These are phyloP conservation scores for Chamaea fasciata DNA, from an alignment of 2,113 vertebrate species.

Conservation along the genomic window DNA sequence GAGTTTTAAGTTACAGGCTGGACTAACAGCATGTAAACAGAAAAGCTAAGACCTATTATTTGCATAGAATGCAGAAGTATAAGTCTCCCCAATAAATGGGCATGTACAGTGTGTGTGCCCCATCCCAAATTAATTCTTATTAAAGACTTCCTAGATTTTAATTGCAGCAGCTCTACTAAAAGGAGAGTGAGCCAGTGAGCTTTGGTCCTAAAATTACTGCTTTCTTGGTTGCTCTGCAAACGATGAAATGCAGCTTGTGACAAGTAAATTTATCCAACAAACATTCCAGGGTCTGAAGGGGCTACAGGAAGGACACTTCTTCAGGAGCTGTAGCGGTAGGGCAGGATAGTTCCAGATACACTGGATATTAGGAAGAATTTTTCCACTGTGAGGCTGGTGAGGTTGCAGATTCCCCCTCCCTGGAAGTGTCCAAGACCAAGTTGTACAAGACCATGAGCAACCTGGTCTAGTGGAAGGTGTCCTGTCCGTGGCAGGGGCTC, in stretches of 20 bases:
- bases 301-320: rapidly evolving
- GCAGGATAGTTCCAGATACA: not conserved
- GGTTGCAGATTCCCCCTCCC: not conserved
- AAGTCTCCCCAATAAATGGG: not conserved
- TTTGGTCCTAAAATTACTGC: not conserved
- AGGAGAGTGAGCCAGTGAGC: not conserved
- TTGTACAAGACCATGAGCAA: not conserved
- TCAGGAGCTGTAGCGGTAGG: not conserved
- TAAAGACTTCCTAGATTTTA: not conserved
- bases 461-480: not conserved
- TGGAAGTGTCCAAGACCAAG: not conserved
- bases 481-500: too few relatives aligned
- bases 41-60: not conserved
- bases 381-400: not conserved
- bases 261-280: not conserved
- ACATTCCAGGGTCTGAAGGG: not conserved
- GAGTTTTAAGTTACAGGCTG: not conserved
- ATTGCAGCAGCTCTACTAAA: not conserved
- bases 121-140: not conserved
- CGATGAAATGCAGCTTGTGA: not conserved
- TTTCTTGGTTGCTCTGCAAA: not conserved
- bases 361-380: too few relatives aligned
- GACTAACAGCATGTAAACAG: not conserved
- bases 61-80: not conserved
- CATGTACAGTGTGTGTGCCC: not conserved